Evolutionary conservation across 2,888 invertebrate species (phyloP).

Genomic region (Microdon myrmicae): DNA sequence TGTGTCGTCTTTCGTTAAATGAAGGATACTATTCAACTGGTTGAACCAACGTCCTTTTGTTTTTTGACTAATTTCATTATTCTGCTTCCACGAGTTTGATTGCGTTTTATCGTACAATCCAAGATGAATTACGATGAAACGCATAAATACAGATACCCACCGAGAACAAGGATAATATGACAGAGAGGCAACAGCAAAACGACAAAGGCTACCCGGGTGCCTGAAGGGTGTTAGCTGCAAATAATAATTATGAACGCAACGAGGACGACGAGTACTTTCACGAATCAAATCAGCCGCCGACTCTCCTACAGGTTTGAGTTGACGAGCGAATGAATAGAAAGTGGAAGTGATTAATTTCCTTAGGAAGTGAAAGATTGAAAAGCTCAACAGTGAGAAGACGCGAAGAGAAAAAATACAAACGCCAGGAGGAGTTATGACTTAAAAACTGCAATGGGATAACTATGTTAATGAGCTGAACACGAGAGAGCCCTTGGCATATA

Average conservation of each 20-base stretch:
- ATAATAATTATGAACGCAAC: conserved; percentile 25
- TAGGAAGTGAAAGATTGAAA: background rate
- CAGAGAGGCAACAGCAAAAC: no score
- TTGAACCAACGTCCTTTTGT: conserved; percentile 38
- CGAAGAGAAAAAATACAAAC: no score
- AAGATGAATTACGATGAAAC: conserved; percentile 9
- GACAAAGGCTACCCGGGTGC: conserved; percentile 2
- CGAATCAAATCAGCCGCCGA: conserved; percentile 5
- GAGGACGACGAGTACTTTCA: conserved; percentile 17
- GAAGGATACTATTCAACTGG: conserved; percentile 39
- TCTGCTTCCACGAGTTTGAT: conserved; percentile 33
- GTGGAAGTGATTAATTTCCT: conserved; percentile 1
- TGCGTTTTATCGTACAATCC: conserved; percentile 21
- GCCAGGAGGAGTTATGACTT: no score
- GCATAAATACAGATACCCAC: background rate
- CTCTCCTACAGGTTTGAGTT: background rate
- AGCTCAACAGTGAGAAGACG: no score
- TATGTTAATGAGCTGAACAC: no score
- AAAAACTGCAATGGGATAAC: no score
- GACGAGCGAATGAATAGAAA: background rate
- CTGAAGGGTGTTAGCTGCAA: conserved; percentile 26
- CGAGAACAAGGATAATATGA: no score
- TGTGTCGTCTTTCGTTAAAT: conserved; percentile 30
- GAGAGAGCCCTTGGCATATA: no score
- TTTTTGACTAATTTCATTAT: conserved; percentile 37